Base-by-base conservation (phyloP, 2,797 vertebrate genomes). In the Melanotaenia trifasciata region DNA sequence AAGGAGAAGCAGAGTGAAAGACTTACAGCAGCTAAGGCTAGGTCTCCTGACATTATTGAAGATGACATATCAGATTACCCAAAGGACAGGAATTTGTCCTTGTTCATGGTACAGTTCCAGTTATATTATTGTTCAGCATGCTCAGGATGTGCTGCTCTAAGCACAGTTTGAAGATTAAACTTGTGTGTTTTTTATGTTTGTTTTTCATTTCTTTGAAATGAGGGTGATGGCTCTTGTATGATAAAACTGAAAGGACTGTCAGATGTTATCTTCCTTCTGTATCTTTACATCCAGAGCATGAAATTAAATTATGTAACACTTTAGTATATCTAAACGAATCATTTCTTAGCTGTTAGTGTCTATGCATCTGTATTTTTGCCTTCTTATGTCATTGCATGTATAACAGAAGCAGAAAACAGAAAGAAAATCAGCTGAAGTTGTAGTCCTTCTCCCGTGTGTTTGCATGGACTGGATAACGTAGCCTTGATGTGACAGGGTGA, bases 61-160 rank as follows among this genome's bases (percentile, higher is more conserved):
- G 93, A 94, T 93, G 90, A 88, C 80, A 86, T 95, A 96, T 98
- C 94, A 79, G 89, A 94, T 98, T 96, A 96, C 97, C 87, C 85
- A 90, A 91, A 95, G 95, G 94, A 92, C 92, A 91, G 88, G 83
- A 93, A 94, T 97, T 96, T 95, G 96, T 95, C 96, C 96, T 97
- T 98, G 95, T 90, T 90, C 84, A 57, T 89, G 90, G 90, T 92
- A 90, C 91, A 84, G 83, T 84, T 86, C 58, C 83, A 89, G 81
- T 90, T 89, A 86, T 90, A 88, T 85, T 85, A 82, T 80, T 67
- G 43, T 80, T 53, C 53, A 50, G 62, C 67, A 14, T 80, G 80
- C 72, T 76, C 36, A 3, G n/a, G 4, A 50, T 57, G 57, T 64
- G 53, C 7, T 0, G 51, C 53, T 81, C 57, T 51, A 66, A 69